phyloP scores from a whole-genome alignment of 2,113 vertebrate species.

The Genyomyrus donnyi region DNA sequence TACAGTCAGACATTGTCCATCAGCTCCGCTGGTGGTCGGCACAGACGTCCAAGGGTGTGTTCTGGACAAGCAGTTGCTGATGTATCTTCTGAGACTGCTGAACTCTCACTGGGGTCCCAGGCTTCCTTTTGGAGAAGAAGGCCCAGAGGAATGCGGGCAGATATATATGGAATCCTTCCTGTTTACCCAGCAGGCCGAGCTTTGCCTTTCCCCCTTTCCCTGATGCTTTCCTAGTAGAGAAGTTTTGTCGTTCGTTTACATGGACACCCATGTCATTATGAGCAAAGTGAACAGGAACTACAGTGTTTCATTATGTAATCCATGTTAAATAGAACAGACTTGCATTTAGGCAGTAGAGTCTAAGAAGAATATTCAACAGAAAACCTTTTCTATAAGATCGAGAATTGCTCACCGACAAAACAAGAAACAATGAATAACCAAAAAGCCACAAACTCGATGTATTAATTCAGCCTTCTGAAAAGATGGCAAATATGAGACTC shows the following conservation, averaged over 20 bases:
- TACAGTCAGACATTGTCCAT: conserved; percentile 17
- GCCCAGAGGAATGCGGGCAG: conserved; percentile 12
- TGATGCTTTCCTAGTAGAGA: conserved; percentile 3
- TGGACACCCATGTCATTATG: background rate
- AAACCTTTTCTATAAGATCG: background rate
- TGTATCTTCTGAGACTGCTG: conserved; percentile 7
- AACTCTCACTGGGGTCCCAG: conserved; percentile 1
- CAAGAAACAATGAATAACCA: background rate
- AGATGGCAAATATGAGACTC: background rate
- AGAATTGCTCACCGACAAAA: background rate
- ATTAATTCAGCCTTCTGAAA: background rate
- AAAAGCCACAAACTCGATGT: background rate
- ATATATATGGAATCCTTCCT: conserved; percentile 21
- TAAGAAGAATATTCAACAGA: background rate
- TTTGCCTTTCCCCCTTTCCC: background rate
- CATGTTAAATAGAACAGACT: background rate
- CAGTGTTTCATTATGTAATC: background rate
- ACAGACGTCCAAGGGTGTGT: conserved; percentile 14
- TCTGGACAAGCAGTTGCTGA: conserved; percentile 23
- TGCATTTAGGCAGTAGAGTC: background rate
- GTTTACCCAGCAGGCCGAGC: conserved; percentile 18
- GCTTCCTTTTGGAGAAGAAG: conserved; percentile 16
- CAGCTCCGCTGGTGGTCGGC: conserved; percentile 23
- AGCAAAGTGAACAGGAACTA: background rate
- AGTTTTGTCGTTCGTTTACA: background rate